phyloP scores from a whole-genome alignment of 2,113 vertebrate species.

The Macaca fascicularis region T2T-MFA8v1.1 NC_088395.1:147385501-147386000 shows the following conservation, averaged over 20 bases:
- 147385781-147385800: neutral
- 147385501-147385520: neutral
- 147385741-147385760: neutral
- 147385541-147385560: neutral
- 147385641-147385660: neutral
- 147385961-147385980: neutral
- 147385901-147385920: neutral
- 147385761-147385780: neutral
- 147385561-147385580: neutral
- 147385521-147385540: neutral
- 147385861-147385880: neutral
- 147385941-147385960: neutral
- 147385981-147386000: neutral
- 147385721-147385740: neutral
- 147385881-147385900: neutral
- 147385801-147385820: neutral
- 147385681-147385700: neutral
- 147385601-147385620: neutral
- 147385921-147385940: neutral
- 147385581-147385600: neutral
- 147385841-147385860: neutral
- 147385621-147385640: neutral
- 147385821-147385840: neutral
- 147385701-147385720: neutral
- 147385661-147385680: neutral